Conservation (phyloP, 2,113 vertebrate genomes). For the Ammospiza nelsoni region DNA sequence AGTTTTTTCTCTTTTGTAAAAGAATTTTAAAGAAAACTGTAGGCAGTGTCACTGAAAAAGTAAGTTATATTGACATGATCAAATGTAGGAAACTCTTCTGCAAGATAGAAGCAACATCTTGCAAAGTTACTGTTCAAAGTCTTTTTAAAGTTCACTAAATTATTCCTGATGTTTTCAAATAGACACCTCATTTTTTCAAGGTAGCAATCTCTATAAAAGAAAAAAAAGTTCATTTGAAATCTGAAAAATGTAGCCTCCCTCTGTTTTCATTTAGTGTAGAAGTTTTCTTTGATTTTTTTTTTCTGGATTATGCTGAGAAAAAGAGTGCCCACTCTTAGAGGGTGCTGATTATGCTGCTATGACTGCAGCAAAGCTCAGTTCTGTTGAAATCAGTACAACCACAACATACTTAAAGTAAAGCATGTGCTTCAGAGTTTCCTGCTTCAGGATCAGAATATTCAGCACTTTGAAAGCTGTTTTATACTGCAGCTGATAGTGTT, state of each 20-base stretch:
- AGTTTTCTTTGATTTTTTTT: neutral
- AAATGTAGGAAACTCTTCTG: neutral
- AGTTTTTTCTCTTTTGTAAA: neutral
- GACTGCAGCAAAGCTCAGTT: neutral
- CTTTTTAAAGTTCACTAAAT: neutral
- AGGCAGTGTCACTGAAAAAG: neutral
- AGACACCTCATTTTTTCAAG: neutral
- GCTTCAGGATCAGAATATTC: neutral
- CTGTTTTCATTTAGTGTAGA: neutral
- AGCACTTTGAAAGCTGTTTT: neutral
- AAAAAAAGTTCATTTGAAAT: neutral
- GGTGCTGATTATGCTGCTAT: neutral
- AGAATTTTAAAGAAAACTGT: neutral
- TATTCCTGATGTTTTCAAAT: neutral
- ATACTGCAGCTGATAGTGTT: neutral
- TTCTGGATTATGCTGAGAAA: neutral
- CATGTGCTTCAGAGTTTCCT: conserved; percentile 14
- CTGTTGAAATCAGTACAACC: conserved; percentile 13
- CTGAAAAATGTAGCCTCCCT: neutral
- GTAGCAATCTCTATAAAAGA: neutral
- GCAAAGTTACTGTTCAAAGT: neutral
- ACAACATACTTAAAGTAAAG: conserved; percentile 7
- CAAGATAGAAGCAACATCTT: neutral
- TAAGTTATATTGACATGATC: neutral
- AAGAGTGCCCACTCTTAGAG: neutral